Evolutionary conservation across 1,140 invertebrate species (phyloP).

Genomic region (Eriosoma lanigerum): DNA sequence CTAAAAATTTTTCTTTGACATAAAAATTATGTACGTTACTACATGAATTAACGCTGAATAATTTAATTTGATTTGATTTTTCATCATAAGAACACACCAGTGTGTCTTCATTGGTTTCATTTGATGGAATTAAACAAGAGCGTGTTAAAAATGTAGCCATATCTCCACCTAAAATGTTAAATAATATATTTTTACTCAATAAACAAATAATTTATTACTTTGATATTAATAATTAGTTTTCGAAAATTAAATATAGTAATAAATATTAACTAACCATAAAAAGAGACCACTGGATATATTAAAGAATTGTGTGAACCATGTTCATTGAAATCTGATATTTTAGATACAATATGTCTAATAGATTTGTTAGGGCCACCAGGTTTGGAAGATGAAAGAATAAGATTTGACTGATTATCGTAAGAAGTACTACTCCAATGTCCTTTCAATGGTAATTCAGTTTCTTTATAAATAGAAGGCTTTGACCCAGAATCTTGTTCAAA

Average conservation of each 20-base stretch:
- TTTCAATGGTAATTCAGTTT: slow-evolving; percentile 13
- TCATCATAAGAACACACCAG: slow-evolving; percentile 1
- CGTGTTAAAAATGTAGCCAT: slow-evolving; percentile 4
- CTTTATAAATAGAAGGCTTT: not conserved
- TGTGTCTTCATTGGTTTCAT: not conserved
- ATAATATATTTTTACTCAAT: not conserved
- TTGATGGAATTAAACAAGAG: slow-evolving; percentile 17
- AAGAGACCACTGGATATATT: slow-evolving; percentile 15
- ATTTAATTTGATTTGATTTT: not conserved
- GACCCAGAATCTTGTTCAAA: not conserved
- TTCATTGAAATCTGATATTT: not conserved
- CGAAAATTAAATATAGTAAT: too few relatives aligned
- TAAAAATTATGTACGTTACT: not conserved
- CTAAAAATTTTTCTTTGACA: slow-evolving; percentile 16
- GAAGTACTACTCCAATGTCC: slow-evolving; percentile 22
- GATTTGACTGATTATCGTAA: slow-evolving; percentile 7
- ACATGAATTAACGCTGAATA: not conserved
- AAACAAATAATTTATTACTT: too few relatives aligned
- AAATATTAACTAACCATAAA: slow-evolving; percentile 28
- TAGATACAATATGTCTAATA: slow-evolving; percentile 29
- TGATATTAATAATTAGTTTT: too few relatives aligned
- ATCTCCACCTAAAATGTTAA: slow-evolving; percentile 31
- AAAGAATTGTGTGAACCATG: not conserved
- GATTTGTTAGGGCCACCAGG: slow-evolving; percentile 3
- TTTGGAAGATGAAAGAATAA: not conserved